Conservation (phyloP, 2,888 invertebrate species). For the Clostera curtula region DNA sequence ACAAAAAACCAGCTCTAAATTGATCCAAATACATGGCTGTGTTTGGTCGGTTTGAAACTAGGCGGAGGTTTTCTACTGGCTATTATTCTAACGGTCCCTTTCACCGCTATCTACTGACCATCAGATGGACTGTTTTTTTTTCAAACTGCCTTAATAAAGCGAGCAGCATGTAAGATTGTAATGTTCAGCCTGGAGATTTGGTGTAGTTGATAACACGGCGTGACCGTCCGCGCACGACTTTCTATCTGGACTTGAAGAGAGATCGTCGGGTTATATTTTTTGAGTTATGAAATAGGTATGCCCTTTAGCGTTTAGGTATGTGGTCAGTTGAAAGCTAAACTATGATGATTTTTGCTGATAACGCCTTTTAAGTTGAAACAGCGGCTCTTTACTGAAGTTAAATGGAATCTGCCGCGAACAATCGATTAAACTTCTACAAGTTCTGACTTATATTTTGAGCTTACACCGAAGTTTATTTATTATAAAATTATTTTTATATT, state of each 20-base stretch:
- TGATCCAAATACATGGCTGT: slow-evolving; percentile 37
- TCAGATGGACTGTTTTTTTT: slow-evolving; percentile 66
- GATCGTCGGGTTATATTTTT: slow-evolving; percentile 34
- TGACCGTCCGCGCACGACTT: slow-evolving; percentile 66
- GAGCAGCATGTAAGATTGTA: slow-evolving; percentile 68
- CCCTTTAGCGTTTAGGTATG: slow-evolving; percentile 22
- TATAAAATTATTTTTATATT: too few species aligned
- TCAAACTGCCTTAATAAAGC: slow-evolving; percentile 64
- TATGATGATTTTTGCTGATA: too few species aligned
- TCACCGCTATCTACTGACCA: slow-evolving; percentile 72
- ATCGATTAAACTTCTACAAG: too few species aligned
- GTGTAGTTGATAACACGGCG: slow-evolving; percentile 65
- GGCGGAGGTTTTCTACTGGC: slow-evolving; percentile 54
- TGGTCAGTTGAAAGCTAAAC: slow-evolving; percentile 10
- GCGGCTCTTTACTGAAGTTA: too few species aligned
- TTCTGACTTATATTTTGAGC: too few species aligned
- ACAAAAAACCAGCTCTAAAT: slow-evolving; percentile 38
- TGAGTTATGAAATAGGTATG: slow-evolving; percentile 35
- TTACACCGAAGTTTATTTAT: too few species aligned
- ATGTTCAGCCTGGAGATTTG: slow-evolving; percentile 64
- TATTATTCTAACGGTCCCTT: slow-evolving; percentile 70
- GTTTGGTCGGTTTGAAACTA: slow-evolving; percentile 39
- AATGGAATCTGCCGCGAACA: too few species aligned
- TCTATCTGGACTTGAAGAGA: slow-evolving; percentile 49
- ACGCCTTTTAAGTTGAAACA: too few species aligned